Evolutionary conservation across 2,113 vertebrate species (phyloP), one percentile per base, ranked within the genome.

Genomic region (Callospermophilus lateralis): DNA sequence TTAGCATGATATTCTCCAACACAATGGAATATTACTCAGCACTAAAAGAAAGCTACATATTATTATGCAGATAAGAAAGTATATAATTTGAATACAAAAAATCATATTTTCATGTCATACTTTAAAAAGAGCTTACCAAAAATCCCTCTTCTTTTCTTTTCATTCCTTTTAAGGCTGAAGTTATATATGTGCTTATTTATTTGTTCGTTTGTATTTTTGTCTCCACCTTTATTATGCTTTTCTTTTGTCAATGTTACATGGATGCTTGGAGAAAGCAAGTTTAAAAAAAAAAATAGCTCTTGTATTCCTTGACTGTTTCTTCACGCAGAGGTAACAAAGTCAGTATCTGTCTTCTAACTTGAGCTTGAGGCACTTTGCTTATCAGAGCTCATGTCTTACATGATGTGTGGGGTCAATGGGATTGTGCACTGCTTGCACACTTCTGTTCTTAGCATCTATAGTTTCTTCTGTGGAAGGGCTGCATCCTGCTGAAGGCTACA

Each of bases 381-480:
- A 32, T 39, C 11, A 7, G 3, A 72, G n/a, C 85, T 96, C 1
- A 1, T 39, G 42, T 70, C 67, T 42, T 77, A 39, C 20, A 22
- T 67, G 39, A 26, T 51, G 16, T 11, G 63, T 73, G 63, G 28
- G 9, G 6, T 79, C 68, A 86, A 51, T 16, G 19, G 20, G 4
- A 63, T 61, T 67, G 7, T 34, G 19, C 11, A 42, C 8, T 8
- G 53, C 6, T 80, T 73, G 3, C 20, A 72, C 2, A 11, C 6
- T 37, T 65, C 1, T 2, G 26, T 24, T 53, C 24, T n/a, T 32
- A 24, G 4, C 0, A 0, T 48, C 30, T 37, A 2, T 13, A 1
- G 0, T 48, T 1, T 4, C 10, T 55, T 80, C 28, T 45, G 4
- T 20, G 34, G 6, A 61, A 4, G 24, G 61, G 61, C 24, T 63